Percentiles rank a stretch among this genome's conserved stretches.
These are phyloP conservation scores for Pica pica DNA, from an alignment of 2,113 vertebrate species.

Conservation along the genomic window DNA sequence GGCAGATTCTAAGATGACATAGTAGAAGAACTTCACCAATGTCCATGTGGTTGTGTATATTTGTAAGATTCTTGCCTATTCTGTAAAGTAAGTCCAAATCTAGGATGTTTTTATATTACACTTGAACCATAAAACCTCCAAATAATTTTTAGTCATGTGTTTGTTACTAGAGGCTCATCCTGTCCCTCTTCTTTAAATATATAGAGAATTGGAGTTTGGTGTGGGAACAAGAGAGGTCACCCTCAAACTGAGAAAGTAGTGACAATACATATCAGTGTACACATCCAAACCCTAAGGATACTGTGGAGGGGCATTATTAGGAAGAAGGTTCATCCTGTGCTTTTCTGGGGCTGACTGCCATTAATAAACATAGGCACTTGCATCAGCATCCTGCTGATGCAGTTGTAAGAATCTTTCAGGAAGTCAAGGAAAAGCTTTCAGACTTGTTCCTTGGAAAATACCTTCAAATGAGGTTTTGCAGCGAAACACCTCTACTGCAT, in stretches of 20 bases:
- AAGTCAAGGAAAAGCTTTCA: neutral
- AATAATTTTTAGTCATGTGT: neutral
- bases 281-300: neutral
- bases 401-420: neutral
- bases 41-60: neutral
- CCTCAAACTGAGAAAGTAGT: neutral
- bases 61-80: neutral
- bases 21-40: neutral
- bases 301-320: neutral
- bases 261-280: neutral
- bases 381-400: neutral
- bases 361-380: neutral
- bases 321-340: neutral
- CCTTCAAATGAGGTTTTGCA: neutral
- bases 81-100: neutral
- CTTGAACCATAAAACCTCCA: neutral
- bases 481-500: neutral
- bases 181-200: neutral
- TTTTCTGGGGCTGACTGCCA: neutral
- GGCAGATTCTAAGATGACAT: neutral
- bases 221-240: neutral
- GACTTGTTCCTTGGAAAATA: neutral
- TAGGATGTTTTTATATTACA: neutral
- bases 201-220: neutral
- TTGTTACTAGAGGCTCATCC: neutral